These are phyloP conservation scores for Condylura cristata DNA, from an alignment of 2,113 vertebrate genomes.

Conservation along the genomic window DNA sequence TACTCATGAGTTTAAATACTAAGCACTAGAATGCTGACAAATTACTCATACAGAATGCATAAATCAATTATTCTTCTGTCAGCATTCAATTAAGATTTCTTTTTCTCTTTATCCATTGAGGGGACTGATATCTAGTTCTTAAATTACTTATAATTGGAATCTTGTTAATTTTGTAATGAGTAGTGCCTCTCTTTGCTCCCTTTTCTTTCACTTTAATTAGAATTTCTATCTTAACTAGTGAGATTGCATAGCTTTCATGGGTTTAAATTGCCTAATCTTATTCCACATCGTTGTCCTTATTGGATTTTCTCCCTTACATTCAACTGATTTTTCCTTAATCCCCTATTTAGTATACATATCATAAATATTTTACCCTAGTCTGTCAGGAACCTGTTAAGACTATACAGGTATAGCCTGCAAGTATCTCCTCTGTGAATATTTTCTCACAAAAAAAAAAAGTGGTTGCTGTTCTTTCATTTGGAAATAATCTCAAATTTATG, in stretches of 20 bases:
- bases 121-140: no score
- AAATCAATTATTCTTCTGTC: no score
- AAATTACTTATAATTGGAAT: no score
- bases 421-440: not conserved
- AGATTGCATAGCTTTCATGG: not conserved
- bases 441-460: not conserved
- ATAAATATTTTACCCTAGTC: not conserved
- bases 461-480: not conserved
- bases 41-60: no score
- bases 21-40: no score
- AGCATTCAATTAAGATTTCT: no score
- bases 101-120: no score
- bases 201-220: no score
- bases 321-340: not conserved
- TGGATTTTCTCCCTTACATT: not conserved
- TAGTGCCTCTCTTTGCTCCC: no score
- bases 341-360: not conserved
- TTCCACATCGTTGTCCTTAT: not conserved
- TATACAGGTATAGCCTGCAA: not conserved
- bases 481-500: not conserved
- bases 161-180: no score
- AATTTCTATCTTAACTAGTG: not conserved
- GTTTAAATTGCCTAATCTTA: not conserved
- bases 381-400: not conserved
- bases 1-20: no score